Percentiles rank a stretch among this genome's conserved stretches.
These are phyloP conservation scores for Salticus scenicus DNA, from an alignment of 2,888 invertebrate species.

Conservation along the genomic window DNA sequence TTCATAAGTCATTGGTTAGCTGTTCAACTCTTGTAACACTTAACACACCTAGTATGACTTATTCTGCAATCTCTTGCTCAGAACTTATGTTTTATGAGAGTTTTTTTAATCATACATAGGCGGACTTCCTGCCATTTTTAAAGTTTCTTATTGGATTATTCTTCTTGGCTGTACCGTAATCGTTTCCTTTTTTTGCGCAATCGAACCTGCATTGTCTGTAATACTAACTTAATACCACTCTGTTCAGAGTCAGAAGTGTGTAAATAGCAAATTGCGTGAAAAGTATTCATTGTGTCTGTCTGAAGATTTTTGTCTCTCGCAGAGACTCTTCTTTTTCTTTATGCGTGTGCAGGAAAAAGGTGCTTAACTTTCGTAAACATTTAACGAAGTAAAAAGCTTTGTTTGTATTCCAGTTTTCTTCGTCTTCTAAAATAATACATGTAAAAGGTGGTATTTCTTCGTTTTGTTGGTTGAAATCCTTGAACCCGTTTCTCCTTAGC, in stretches of 20 bases:
- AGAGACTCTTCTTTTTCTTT: no score
- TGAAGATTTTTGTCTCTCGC: background rate
- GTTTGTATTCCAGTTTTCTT: no score
- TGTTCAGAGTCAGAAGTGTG: background rate
- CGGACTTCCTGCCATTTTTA: background rate
- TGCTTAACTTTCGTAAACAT: background rate
- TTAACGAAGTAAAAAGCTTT: no score
- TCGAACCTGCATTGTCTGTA: background rate
- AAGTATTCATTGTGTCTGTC: background rate
- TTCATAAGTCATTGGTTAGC: no score
- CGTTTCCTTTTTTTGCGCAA: conserved; percentile 29
- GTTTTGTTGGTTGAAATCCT: background rate
- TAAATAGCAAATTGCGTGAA: background rate
- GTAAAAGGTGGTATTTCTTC: no score
- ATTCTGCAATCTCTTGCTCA: no score
- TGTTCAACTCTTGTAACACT: no score
- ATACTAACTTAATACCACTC: background rate
- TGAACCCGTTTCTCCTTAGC: background rate
- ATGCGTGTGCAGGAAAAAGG: background rate
- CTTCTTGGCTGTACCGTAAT: background rate
- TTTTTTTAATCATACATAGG: no score
- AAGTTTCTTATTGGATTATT: conserved; percentile 4
- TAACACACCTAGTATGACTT: no score
- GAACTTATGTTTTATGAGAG: no score
- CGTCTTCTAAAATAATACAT: no score